A percentile compares a stretch with the other conserved stretches of the same genome.
phyloP scores from a whole-genome alignment of 2,113 vertebrate genomes.

The Siniperca chuatsi region DNA sequence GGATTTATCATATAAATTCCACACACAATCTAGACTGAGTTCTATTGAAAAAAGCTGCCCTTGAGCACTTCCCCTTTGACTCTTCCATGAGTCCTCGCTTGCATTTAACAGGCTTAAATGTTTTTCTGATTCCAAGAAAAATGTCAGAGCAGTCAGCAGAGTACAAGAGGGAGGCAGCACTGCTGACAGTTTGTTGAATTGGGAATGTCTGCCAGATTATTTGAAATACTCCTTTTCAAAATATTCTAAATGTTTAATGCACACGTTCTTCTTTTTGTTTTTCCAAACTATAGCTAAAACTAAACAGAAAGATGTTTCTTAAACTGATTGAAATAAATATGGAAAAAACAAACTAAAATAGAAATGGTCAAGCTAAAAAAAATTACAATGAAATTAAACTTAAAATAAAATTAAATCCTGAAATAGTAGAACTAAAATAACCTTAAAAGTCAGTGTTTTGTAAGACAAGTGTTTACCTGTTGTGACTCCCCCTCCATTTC shows the following conservation, averaged over 20 bases:
- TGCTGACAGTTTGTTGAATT: background rate
- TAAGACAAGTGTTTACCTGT: too few species aligned
- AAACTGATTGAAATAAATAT: background rate
- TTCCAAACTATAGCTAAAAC: background rate
- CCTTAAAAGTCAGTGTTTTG: too few species aligned
- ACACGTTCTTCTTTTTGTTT: too few species aligned
- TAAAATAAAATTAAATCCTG: too few species aligned
- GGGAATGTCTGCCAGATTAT: background rate
- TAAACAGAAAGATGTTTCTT: background rate
- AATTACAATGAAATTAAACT: background rate
- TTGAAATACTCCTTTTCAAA: background rate
- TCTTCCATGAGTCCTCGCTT: background rate
- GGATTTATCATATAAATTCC: slow-evolving; percentile 37
- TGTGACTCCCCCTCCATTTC: too few species aligned
- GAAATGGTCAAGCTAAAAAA: background rate
- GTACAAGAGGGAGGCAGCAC: background rate
- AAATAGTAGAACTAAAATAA: background rate
- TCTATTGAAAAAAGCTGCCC: slow-evolving; percentile 11
- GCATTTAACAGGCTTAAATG: slow-evolving; percentile 33
- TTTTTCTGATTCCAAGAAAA: slow-evolving; percentile 19
- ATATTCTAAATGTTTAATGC: background rate
- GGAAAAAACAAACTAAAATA: background rate
- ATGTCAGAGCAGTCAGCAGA: slow-evolving; percentile 1
- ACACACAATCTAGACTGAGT: background rate
- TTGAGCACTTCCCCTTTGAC: slow-evolving; percentile 22